Conservation (phyloP, 2,888 invertebrate species). For the Lacanobia oleracea region DNA sequence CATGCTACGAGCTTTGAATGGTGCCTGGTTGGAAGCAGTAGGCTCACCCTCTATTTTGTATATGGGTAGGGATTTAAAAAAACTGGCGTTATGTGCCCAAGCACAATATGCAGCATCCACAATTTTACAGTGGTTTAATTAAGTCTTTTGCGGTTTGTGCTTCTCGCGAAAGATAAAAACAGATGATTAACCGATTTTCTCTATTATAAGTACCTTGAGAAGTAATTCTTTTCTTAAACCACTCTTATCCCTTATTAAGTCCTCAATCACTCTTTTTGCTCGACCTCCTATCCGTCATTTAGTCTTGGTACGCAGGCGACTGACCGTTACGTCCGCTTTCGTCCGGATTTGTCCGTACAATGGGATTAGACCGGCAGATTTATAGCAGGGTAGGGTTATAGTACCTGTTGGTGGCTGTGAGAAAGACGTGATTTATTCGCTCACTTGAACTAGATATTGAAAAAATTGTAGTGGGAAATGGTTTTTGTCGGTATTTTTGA, state of each 20-base stretch:
- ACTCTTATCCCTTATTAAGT: slow-evolving; percentile 1
- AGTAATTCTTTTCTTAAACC: not conserved
- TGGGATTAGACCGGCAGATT: slow-evolving; percentile 59
- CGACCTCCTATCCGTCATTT: slow-evolving; percentile 17
- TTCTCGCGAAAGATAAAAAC: no score
- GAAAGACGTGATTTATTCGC: slow-evolving; percentile 40
- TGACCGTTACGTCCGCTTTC: slow-evolving; percentile 56
- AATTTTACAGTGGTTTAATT: no score
- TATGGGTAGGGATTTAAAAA: no score
- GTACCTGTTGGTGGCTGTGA: slow-evolving; percentile 37
- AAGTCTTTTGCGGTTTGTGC: no score
- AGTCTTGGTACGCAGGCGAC: slow-evolving; percentile 54
- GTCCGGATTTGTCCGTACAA: slow-evolving; percentile 51
- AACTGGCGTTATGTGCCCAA: no score
- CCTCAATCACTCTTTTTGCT: slow-evolving; percentile 14
- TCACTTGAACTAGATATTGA: slow-evolving; percentile 13
- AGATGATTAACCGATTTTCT: not conserved
- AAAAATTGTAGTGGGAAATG: slow-evolving; percentile 14
- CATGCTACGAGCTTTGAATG: no score
- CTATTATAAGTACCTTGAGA: no score
- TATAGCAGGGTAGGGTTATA: slow-evolving; percentile 54
- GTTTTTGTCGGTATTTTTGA: not conserved
- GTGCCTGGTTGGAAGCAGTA: no score
- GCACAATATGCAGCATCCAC: no score
- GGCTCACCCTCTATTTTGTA: no score